Conservation (phyloP, 2,113 vertebrate genomes). For the Chaetodon trifascialis region DNA sequence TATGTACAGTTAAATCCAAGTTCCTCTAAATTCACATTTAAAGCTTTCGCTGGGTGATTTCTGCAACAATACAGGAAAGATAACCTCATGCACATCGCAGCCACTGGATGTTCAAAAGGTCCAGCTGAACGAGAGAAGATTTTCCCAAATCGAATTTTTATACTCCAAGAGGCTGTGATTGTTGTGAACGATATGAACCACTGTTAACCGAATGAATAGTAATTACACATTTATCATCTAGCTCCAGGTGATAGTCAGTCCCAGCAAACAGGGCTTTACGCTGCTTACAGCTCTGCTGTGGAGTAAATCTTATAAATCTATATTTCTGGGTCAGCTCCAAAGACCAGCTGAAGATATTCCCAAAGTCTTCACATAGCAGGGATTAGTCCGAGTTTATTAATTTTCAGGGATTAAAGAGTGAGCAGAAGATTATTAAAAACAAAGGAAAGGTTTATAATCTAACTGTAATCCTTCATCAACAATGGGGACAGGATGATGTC, state of each 20-base stretch:
- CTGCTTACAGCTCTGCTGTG: slow-evolving; percentile 10
- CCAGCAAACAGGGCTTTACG: slow-evolving; percentile 30
- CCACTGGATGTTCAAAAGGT: slow-evolving; percentile 11
- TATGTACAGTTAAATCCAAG: background rate
- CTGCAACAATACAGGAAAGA: background rate
- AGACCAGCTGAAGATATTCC: slow-evolving; percentile 29
- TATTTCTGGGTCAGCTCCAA: slow-evolving; percentile 6
- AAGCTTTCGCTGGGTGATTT: slow-evolving; percentile 1
- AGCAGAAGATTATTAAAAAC: slow-evolving; percentile 71
- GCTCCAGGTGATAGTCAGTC: slow-evolving; percentile 30
- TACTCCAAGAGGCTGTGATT: slow-evolving; percentile 3
- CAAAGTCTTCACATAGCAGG: slow-evolving; percentile 26
- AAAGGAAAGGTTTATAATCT: slow-evolving; percentile 66
- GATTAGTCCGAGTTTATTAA: slow-evolving; percentile 67
- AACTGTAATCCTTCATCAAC: slow-evolving; percentile 71
- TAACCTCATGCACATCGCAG: slow-evolving; percentile 4
- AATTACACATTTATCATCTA: slow-evolving; percentile 41
- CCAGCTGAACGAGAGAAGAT: slow-evolving; percentile 20
- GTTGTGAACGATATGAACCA: slow-evolving; percentile 14
- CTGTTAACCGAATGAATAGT: slow-evolving; percentile 15
- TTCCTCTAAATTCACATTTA: background rate
- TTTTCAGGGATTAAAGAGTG: slow-evolving; percentile 71
- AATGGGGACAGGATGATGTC: slow-evolving; percentile 39
- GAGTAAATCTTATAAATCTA: slow-evolving; percentile 44
- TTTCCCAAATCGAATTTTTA: slow-evolving; percentile 26